These are phyloP conservation scores for Momotus momota DNA, from an alignment of 2,797 vertebrate species.

Conservation along the genomic window DNA sequence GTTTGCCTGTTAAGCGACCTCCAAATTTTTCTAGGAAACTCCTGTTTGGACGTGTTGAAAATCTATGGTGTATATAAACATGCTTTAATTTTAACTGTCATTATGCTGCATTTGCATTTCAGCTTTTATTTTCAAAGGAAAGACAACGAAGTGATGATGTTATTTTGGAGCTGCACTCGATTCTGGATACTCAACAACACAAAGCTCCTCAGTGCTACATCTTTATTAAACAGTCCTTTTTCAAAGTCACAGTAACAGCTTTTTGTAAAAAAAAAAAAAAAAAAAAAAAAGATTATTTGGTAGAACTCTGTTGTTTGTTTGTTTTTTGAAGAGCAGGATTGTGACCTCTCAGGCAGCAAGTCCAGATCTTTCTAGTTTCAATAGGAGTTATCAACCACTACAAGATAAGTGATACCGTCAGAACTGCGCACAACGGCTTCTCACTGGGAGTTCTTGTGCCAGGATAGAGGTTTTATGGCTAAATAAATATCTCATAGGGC, in stretches of 20 bases:
- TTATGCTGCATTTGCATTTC: neutral
- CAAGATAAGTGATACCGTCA: neutral
- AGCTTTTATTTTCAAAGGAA: neutral
- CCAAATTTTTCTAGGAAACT: neutral
- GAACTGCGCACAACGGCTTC: accelerated
- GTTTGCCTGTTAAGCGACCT: neutral
- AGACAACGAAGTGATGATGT: neutral
- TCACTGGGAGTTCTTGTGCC: neutral
- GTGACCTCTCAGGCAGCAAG: neutral
- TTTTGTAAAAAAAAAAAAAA: neutral
- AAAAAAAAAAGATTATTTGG: neutral
- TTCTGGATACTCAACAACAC: neutral
- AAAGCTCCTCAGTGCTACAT: neutral
- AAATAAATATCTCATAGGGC: neutral
- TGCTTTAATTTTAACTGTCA: neutral
- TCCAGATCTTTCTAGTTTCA: neutral
- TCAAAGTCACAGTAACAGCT: neutral
- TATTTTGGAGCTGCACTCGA: neutral
- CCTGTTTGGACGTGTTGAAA: neutral
- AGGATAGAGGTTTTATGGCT: neutral
- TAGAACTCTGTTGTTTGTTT: neutral
- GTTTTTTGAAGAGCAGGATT: neutral
- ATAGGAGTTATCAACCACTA: neutral
- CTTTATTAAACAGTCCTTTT: neutral
- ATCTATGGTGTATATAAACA: neutral